Percentiles rank a stretch among this genome's conserved stretches.
Evolutionary conservation across 2,888 invertebrate genomes (phyloP).

Genomic region (Acronicta leporina): DNA sequence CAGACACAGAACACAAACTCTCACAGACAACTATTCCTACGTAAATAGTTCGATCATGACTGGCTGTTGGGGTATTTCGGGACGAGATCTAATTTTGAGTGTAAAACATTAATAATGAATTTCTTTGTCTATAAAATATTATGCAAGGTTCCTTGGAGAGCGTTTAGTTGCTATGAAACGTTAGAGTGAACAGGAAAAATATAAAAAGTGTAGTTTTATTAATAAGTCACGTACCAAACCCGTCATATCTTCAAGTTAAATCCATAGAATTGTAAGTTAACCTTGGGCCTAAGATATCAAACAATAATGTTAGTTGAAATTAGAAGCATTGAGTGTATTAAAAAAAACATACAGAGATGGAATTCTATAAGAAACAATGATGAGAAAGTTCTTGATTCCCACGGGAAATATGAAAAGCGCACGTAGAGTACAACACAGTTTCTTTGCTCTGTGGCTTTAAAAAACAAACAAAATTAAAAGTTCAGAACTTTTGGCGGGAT

Average conservation of each 20-base stretch:
- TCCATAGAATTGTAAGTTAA: slow-evolving; percentile 19
- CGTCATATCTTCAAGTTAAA: slow-evolving; percentile 14
- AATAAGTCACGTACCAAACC: slow-evolving; percentile 29
- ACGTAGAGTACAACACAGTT: slow-evolving; percentile 7
- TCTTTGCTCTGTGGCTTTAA: slow-evolving; percentile 42
- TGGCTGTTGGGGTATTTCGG: slow-evolving; percentile 42
- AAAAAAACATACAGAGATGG: slow-evolving; percentile 19
- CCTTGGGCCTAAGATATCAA: slow-evolving; percentile 25
- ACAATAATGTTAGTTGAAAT: slow-evolving; percentile 33
- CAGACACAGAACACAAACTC: slow-evolving; percentile 76
- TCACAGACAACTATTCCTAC: slow-evolving; percentile 66
- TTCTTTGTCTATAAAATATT: slow-evolving; percentile 25
- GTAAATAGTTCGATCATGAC: slow-evolving; percentile 54
- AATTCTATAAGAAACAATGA: slow-evolving; percentile 36
- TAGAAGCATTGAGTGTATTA: slow-evolving; percentile 7
- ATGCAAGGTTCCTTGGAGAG: not conserved
- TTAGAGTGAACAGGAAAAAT: slow-evolving; percentile 22
- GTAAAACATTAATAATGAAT: slow-evolving; percentile 50
- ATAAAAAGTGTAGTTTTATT: slow-evolving; percentile 17
- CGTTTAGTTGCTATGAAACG: not conserved
- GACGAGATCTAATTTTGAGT: slow-evolving; percentile 48
- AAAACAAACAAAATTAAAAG: slow-evolving; percentile 59
- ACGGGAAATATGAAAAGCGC: slow-evolving; percentile 32
- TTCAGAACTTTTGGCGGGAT: slow-evolving; percentile 65
- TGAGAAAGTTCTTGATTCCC: slow-evolving; percentile 39